These are phyloP conservation scores for Margarornis squamiger DNA, from an alignment of 2,797 vertebrate genomes.

Conservation along the genomic window DNA sequence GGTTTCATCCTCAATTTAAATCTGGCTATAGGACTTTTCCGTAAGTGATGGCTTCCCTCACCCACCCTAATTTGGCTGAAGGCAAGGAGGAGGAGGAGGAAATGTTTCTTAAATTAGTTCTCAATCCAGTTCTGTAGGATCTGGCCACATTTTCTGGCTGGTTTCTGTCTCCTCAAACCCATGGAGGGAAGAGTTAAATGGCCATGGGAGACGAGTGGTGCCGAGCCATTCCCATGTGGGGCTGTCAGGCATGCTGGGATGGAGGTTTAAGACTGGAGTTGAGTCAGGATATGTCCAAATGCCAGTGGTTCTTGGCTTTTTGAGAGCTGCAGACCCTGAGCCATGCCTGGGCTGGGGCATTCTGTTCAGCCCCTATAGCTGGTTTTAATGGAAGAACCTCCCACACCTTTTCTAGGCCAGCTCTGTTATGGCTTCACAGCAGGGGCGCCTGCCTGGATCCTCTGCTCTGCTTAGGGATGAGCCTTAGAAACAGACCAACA, in stretches of 20 bases:
- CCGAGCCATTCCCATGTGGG: rapidly evolving
- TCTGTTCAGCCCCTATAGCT: background rate
- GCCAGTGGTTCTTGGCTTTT: background rate
- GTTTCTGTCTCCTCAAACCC: background rate
- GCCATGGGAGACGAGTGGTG: rapidly evolving
- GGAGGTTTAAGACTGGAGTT: rapidly evolving
- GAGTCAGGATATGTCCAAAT: background rate
- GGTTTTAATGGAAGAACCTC: background rate
- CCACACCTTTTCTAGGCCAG: background rate
- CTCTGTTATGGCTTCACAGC: rapidly evolving
- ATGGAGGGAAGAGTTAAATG: background rate
- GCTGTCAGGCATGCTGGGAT: background rate
- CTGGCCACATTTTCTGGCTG: background rate
- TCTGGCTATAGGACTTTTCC: background rate
- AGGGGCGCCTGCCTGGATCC: background rate
- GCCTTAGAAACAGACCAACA: background rate
- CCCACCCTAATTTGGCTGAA: background rate
- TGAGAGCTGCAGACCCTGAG: background rate
- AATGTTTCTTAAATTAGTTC: background rate
- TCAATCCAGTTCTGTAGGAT: background rate
- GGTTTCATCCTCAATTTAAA: background rate
- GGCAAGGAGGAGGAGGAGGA: background rate
- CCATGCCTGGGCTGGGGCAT: rapidly evolving
- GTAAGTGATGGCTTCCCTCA: background rate
- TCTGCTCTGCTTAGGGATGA: background rate